Conservation (phyloP, 2,888 invertebrate species). For the Copidosoma aretas region DNA sequence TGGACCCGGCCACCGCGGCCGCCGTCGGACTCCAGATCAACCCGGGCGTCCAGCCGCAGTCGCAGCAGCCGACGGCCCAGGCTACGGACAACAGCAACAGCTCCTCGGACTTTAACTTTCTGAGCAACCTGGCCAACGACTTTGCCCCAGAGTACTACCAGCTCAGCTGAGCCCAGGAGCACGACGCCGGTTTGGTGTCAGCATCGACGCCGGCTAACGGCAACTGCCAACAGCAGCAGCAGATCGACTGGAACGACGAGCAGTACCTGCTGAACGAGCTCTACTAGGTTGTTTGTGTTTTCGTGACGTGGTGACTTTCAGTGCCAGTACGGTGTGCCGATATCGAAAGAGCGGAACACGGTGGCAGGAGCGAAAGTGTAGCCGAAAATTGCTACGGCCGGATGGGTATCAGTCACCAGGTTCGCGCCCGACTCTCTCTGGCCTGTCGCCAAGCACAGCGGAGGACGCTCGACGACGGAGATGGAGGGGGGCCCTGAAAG, state of each 20-base stretch:
- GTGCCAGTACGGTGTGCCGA: background rate
- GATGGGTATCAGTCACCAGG: slow-evolving; percentile 12
- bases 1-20: slow-evolving; percentile 58
- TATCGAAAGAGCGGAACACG: background rate
- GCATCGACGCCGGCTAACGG: slow-evolving; percentile 24
- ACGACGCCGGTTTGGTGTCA: slow-evolving; percentile 43
- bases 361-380: background rate
- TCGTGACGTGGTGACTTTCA: slow-evolving; percentile 2
- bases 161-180: slow-evolving; percentile 67
- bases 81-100: slow-evolving; percentile 84
- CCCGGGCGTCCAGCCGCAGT: slow-evolving; percentile 59
- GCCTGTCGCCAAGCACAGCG: slow-evolving; percentile 29
- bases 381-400: slow-evolving; percentile 19
- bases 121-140: slow-evolving; percentile 90
- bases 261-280: slow-evolving; percentile 59
- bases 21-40: background rate
- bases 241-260: slow-evolving; percentile 59
- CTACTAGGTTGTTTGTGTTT: slow-evolving; percentile 48
- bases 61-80: slow-evolving; percentile 47
- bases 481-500: no score
- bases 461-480: slow-evolving; percentile 1
- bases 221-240: slow-evolving; percentile 35
- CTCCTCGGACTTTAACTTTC: slow-evolving; percentile 93
- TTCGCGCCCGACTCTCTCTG: slow-evolving; percentile 15
- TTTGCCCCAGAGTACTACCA: slow-evolving; percentile 92